Evolutionary conservation across 2,888 invertebrate species (phyloP).

Genomic region (Cheilosia pagana): DNA sequence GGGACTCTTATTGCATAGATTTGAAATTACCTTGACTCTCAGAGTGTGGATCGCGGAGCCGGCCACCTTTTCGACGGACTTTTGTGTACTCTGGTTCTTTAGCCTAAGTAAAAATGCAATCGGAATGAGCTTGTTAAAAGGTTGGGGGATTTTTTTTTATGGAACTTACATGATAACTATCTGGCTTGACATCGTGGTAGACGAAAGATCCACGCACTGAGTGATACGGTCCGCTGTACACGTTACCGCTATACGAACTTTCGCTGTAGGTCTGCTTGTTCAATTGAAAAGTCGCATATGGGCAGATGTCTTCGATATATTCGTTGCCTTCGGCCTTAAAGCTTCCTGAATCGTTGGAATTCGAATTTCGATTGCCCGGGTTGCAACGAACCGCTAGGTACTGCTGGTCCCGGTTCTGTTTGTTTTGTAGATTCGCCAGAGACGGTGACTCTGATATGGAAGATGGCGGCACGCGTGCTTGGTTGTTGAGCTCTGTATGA

Average conservation of each 20-base stretch:
- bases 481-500: slow-evolving; percentile 83
- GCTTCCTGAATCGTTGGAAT: slow-evolving; percentile 85
- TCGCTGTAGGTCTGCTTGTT: slow-evolving; percentile 94
- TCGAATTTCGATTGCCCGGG: slow-evolving; percentile 84
- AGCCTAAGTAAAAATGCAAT: slow-evolving; percentile 77
- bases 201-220: slow-evolving; percentile 94
- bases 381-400: slow-evolving; percentile 89
- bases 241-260: slow-evolving; percentile 95
- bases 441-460: slow-evolving; percentile 90
- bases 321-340: slow-evolving; percentile 86
- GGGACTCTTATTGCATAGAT: slow-evolving; percentile 66
- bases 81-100: slow-evolving; percentile 93
- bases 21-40: slow-evolving; percentile 90
- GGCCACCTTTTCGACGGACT: slow-evolving; percentile 91
- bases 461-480: slow-evolving; percentile 83
- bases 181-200: slow-evolving; percentile 93
- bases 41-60: slow-evolving; percentile 91
- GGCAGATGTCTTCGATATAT: slow-evolving; percentile 96
- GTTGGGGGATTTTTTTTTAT: not conserved
- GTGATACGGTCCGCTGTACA: slow-evolving; percentile 94
- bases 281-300: slow-evolving; percentile 95
- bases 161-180: slow-evolving; percentile 82
- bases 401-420: slow-evolving; percentile 91
- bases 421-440: slow-evolving; percentile 91
- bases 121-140: not conserved